Conservation (phyloP, 2,797 vertebrate species). For the Anabacerthia variegaticeps region DNA sequence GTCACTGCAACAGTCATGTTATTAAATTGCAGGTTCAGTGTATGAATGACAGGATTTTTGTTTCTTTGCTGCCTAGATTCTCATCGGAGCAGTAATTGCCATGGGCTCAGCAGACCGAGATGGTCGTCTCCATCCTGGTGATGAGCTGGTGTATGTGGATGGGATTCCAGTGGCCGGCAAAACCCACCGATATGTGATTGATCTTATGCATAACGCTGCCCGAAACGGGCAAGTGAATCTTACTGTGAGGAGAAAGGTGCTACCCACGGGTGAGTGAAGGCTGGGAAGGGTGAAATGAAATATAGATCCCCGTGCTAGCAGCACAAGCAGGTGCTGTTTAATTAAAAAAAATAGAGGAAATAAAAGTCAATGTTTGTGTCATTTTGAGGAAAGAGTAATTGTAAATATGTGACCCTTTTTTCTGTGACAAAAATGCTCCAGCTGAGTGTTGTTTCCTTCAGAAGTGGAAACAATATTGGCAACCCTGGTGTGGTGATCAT, state of each 20-base stretch:
- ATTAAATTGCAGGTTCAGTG: neutral
- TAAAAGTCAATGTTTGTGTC: neutral
- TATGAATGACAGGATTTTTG: neutral
- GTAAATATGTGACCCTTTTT: slow-evolving; percentile 19
- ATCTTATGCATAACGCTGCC: slow-evolving; percentile 96
- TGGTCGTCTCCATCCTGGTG: slow-evolving; percentile 92
- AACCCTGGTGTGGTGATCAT: slow-evolving; percentile 12
- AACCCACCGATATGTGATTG: slow-evolving; percentile 97
- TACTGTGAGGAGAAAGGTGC: slow-evolving; percentile 91
- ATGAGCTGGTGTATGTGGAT: slow-evolving; percentile 94
- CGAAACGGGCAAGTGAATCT: slow-evolving; percentile 94
- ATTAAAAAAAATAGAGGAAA: neutral
- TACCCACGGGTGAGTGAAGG: slow-evolving; percentile 80
- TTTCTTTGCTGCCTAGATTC: slow-evolving; percentile 81
- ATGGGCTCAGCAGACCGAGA: slow-evolving; percentile 96
- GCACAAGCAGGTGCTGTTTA: neutral
- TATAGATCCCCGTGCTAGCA: neutral
- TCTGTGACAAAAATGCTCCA: slow-evolving; percentile 31
- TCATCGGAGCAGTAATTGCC: slow-evolving; percentile 96
- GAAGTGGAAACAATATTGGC: slow-evolving; percentile 21
- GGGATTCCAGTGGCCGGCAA: slow-evolving; percentile 94
- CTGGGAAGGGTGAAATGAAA: neutral
- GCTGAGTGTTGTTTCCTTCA: neutral
- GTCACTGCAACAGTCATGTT: neutral
- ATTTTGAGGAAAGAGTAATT: neutral